phyloP scores from a whole-genome alignment of 2,113 vertebrate species.

The Sialia sialis region DNA sequence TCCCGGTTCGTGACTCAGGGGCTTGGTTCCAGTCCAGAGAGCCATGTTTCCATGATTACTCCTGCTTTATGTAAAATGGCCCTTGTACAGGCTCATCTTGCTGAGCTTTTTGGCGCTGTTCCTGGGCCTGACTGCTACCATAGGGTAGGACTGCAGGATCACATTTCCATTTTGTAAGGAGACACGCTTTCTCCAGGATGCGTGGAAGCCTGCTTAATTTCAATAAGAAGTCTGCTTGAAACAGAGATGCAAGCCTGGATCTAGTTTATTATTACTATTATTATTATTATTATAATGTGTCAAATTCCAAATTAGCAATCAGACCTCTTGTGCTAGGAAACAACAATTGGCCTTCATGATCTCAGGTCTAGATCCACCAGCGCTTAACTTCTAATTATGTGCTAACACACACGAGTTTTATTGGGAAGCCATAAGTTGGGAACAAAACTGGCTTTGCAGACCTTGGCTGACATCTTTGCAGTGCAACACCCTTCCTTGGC shows the following conservation, averaged over 20 bases:
- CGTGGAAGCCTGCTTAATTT: background rate
- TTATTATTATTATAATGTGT: background rate
- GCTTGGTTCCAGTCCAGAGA: slow-evolving; percentile 44
- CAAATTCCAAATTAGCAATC: background rate
- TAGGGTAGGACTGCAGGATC: slow-evolving; percentile 17
- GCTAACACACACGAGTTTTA: background rate
- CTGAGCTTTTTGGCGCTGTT: slow-evolving; percentile 25
- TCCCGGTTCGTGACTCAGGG: slow-evolving; percentile 3
- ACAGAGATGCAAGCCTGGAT: background rate
- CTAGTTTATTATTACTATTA: background rate
- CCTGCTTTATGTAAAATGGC: slow-evolving; percentile 54
- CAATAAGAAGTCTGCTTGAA: background rate
- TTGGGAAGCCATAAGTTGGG: background rate
- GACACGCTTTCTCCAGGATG: slow-evolving; percentile 11
- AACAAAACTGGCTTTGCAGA: background rate
- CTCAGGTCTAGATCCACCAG: background rate
- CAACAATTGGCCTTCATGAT: background rate
- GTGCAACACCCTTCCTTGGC: background rate
- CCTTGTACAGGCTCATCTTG: slow-evolving; percentile 53
- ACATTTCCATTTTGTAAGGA: slow-evolving; percentile 42
- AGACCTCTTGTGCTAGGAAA: background rate
- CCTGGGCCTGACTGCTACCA: slow-evolving; percentile 39
- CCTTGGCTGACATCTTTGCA: background rate
- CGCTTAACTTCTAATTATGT: background rate
- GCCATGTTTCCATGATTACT: slow-evolving; percentile 45